A percentile compares a stretch with the other conserved stretches of the same genome.
Evolutionary conservation across 2,797 vertebrate genomes (phyloP).

Genomic region (Cynopterus sphinx): DNA sequence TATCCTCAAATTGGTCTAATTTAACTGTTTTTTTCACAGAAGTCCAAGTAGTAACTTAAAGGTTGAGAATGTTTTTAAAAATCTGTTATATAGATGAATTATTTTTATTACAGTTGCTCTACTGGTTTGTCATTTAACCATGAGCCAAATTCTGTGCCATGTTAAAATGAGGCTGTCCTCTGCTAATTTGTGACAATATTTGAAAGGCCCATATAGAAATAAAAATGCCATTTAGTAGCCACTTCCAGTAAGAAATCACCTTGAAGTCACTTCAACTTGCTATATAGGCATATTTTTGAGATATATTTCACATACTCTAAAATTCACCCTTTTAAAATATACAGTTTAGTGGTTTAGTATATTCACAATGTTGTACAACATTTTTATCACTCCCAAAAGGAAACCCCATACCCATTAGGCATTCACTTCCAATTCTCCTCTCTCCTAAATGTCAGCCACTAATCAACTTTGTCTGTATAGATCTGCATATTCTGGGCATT

Average conservation of each 20-base stretch:
- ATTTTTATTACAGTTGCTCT: neutral
- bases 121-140: neutral
- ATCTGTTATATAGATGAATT: neutral
- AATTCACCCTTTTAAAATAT: slow-evolving; percentile 1
- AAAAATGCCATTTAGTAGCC: neutral
- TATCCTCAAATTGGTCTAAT: neutral
- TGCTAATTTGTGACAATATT: slow-evolving; percentile 18
- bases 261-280: neutral
- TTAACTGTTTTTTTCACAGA: neutral
- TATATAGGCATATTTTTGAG: neutral
- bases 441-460: neutral
- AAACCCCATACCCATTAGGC: neutral
- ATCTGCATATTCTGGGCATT: neutral
- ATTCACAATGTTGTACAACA: neutral
- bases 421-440: neutral
- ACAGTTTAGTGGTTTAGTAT: neutral
- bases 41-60: neutral
- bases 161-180: neutral
- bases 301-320: neutral
- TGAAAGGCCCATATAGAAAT: neutral
- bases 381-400: neutral
- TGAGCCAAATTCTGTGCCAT: neutral
- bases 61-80: neutral
- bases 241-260: neutral
- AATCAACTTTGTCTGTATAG: neutral